A percentile compares a stretch with the other conserved stretches of the same genome.
These are phyloP conservation scores for Frankliniella intonsa DNA, from an alignment of 2,888 invertebrate species.

Conservation along the genomic window DNA sequence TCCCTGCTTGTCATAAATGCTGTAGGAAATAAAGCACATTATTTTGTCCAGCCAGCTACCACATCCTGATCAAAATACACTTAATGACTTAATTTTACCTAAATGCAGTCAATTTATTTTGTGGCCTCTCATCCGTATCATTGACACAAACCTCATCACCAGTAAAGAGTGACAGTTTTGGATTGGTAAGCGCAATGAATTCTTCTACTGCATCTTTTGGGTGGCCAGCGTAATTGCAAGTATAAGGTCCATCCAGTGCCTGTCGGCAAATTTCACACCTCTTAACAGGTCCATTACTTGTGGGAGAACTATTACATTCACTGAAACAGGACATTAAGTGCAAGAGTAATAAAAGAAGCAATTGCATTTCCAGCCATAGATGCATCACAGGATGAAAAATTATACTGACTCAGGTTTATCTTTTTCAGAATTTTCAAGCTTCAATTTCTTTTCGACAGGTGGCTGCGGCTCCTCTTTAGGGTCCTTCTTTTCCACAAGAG, in stretches of 20 bases:
- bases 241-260: slow-evolving; percentile 48
- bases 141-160: slow-evolving; percentile 55
- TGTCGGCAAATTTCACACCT: slow-evolving; percentile 52
- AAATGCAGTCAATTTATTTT: slow-evolving; percentile 56
- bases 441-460: neutral
- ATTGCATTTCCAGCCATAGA: neutral
- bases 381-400: neutral
- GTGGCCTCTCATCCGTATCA: slow-evolving; percentile 55
- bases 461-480: neutral
- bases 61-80: neutral
- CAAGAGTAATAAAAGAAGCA: neutral
- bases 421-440: neutral
- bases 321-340: neutral
- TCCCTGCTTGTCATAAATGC: slow-evolving; percentile 71
- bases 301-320: neutral
- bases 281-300: neutral
- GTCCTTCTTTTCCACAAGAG: no score
- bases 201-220: slow-evolving; percentile 72
- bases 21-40: slow-evolving; percentile 44
- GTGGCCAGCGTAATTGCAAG: slow-evolving; percentile 64
- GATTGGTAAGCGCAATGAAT: slow-evolving; percentile 68
- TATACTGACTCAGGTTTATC: neutral
- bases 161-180: slow-evolving; percentile 65
- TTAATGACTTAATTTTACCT: slow-evolving; percentile 41
- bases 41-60: slow-evolving; percentile 24